These are phyloP conservation scores for Microplitis demolitor DNA, from an alignment of 1,140 invertebrate genomes.

Conservation along the genomic window DNA sequence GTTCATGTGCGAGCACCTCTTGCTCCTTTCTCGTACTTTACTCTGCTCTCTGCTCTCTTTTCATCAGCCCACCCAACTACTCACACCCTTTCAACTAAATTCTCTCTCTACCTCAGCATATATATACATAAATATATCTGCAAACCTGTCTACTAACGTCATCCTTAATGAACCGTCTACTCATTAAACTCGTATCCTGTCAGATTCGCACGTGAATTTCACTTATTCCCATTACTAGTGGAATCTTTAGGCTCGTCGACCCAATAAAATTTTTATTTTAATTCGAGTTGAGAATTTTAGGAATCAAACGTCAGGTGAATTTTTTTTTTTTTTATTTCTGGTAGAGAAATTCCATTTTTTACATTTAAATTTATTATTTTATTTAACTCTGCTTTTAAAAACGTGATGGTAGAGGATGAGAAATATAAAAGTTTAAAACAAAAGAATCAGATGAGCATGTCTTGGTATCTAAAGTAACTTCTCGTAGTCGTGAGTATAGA, in stretches of 20 bases:
- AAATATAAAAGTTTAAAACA: conserved; percentile 41
- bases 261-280: not conserved
- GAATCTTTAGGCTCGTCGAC: conserved; percentile 10
- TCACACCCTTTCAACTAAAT: conserved; percentile 17
- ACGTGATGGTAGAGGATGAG: conserved; percentile 8
- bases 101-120: not conserved
- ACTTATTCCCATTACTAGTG: not conserved
- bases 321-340: no score
- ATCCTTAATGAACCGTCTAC: conserved; percentile 51
- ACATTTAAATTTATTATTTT: not conserved
- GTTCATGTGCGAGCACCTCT: conserved; percentile 28
- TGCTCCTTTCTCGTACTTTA: conserved; percentile 29
- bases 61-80: conserved; percentile 4
- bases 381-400: not conserved
- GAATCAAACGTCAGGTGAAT: no score
- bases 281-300: no score
- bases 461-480: conserved; percentile 19
- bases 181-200: conserved; percentile 56
- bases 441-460: conserved; percentile 38
- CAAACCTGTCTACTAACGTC: no score
- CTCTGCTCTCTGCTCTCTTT: conserved; percentile 20
- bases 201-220: conserved; percentile 29
- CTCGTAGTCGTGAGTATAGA: conserved; percentile 13
- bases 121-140: not conserved
- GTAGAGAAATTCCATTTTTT: no score